Conservation (phyloP, 1,140 invertebrate species). For the Heliothis subflexa region DNA sequence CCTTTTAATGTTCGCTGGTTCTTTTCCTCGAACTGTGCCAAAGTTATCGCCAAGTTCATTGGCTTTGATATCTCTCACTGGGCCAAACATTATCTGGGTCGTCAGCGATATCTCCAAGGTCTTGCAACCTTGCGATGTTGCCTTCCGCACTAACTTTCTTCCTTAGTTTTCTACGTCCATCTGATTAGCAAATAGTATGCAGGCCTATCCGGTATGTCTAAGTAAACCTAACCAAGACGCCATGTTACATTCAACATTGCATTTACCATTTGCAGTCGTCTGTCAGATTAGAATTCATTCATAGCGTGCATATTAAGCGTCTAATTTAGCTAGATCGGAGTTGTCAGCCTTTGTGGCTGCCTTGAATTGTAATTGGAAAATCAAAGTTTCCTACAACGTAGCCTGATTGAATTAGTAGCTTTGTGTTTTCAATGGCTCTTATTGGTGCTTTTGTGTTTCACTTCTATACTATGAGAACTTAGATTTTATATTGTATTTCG, state of each 20-base stretch:
- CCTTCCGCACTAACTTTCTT: slow-evolving; percentile 36
- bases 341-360: slow-evolving; percentile 11
- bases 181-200: slow-evolving; percentile 16
- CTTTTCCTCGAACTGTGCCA: slow-evolving; percentile 36
- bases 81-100: slow-evolving; percentile 32
- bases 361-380: slow-evolving; percentile 35
- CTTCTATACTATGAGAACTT: background rate
- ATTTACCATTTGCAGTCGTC: slow-evolving; percentile 21
- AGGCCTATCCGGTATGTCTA: slow-evolving; percentile 20
- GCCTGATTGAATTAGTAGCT: slow-evolving; percentile 30
- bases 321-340: slow-evolving; percentile 23
- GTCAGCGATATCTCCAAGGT: slow-evolving; percentile 39
- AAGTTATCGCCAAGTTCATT: slow-evolving; percentile 43
- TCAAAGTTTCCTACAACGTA: slow-evolving; percentile 16
- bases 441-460: slow-evolving; percentile 12
- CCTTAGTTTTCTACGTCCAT: slow-evolving; percentile 10
- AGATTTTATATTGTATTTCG: background rate
- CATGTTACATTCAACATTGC: slow-evolving; percentile 6
- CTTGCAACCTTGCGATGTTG: slow-evolving; percentile 10
- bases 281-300: slow-evolving; percentile 44
- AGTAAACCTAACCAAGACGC: background rate
- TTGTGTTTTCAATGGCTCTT: background rate
- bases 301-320: slow-evolving; percentile 29
- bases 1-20: slow-evolving; percentile 8
- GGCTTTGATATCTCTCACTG: slow-evolving; percentile 42